Evolutionary conservation across 1,140 invertebrate species (phyloP).

Genomic region (Drosophila bipectinata): DNA sequence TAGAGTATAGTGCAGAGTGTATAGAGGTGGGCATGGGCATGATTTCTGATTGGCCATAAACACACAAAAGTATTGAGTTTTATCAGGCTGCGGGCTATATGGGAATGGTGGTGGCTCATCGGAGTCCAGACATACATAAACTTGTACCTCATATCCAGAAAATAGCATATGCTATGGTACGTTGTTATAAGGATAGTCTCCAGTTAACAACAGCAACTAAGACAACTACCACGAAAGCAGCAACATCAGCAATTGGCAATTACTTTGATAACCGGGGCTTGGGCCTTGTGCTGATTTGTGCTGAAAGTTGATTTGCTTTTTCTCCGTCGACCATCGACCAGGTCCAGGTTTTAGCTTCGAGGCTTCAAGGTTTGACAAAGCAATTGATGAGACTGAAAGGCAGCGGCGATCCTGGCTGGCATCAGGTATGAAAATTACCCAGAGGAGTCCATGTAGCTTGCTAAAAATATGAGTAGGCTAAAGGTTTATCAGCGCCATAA

Average conservation of each 20-base stretch:
- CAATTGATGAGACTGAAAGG: conserved; percentile 66
- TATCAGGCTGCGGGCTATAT: conserved; percentile 76
- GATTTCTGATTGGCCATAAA: conserved; percentile 81
- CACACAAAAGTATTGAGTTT: conserved; percentile 81
- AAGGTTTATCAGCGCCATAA: conserved; percentile 50
- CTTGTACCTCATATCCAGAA: conserved; percentile 34
- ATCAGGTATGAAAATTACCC: conserved; percentile 18
- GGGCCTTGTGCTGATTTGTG: conserved; percentile 56
- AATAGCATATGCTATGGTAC: background rate
- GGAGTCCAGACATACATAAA: conserved; percentile 22
- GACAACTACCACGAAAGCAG: conserved; percentile 4
- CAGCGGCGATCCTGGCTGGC: background rate
- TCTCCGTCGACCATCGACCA: conserved; percentile 27
- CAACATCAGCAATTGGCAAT: conserved; percentile 55
- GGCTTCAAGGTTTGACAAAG: conserved; percentile 70
- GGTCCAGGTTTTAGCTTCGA: conserved; percentile 39
- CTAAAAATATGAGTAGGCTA: conserved; percentile 52
- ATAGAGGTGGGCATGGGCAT: conserved; percentile 73
- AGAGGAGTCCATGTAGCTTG: conserved; percentile 3
- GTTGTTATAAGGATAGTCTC: background rate
- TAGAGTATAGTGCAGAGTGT: conserved; percentile 9
- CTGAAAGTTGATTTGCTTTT: conserved; percentile 62
- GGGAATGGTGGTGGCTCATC: conserved; percentile 25
- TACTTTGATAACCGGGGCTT: conserved; percentile 71
- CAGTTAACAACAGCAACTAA: background rate